A percentile compares a stretch with the other conserved stretches of the same genome.
Conservation (phyloP, 2,113 vertebrate species). For the Trematocara variabile region DNA sequence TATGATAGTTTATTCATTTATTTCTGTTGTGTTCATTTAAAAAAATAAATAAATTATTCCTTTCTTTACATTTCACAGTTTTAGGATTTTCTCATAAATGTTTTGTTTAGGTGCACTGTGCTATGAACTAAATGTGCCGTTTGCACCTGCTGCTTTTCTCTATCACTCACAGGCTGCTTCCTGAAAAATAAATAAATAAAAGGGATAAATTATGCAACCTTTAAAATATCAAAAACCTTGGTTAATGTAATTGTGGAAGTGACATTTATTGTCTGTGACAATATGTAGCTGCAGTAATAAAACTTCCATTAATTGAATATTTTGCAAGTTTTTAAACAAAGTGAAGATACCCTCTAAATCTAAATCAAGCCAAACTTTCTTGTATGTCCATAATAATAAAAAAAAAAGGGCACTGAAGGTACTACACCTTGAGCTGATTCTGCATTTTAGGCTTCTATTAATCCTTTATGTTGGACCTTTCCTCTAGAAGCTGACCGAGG, state of each 20-base stretch:
- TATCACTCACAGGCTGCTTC: neutral
- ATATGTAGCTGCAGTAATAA: neutral
- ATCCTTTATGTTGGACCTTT: conserved; percentile 22
- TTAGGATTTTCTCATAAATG: neutral
- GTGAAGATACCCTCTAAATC: neutral
- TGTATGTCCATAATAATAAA: neutral
- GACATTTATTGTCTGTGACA: neutral
- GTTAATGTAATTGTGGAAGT: neutral
- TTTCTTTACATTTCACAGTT: neutral
- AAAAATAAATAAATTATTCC: too few species aligned
- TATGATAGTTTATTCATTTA: neutral
- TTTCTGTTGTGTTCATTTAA: neutral
- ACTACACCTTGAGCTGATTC: conserved; percentile 20
- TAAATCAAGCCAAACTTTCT: neutral
- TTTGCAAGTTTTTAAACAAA: neutral
- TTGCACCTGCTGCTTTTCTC: neutral
- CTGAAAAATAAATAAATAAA: neutral
- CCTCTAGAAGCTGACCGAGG: conserved; percentile 33
- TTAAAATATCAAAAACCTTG: neutral
- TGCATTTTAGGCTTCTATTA: conserved; percentile 22
- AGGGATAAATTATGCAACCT: neutral
- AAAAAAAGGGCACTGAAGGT: neutral
- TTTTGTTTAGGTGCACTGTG: neutral
- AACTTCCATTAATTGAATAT: neutral
- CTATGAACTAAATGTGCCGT: neutral